These are phyloP conservation scores for Cyphomyrus discorhynchus DNA, from an alignment of 2,113 vertebrate genomes.

Conservation along the genomic window DNA sequence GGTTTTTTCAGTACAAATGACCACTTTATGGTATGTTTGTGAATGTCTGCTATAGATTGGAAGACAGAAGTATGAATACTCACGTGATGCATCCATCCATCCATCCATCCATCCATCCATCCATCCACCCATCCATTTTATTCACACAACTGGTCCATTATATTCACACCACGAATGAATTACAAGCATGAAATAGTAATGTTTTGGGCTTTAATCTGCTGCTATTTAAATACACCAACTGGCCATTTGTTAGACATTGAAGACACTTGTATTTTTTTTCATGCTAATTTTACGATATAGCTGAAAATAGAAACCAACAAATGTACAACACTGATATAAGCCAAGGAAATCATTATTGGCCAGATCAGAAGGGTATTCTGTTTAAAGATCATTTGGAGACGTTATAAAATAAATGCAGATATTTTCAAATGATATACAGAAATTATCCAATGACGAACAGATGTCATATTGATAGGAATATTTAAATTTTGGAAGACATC, in stretches of 20 bases:
- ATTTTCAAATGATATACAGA: background rate
- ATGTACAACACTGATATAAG: background rate
- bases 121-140: background rate
- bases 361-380: background rate
- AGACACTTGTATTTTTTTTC: background rate
- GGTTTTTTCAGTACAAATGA: background rate
- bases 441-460: background rate
- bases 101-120: background rate
- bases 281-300: background rate
- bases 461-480: background rate
- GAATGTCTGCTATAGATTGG: background rate
- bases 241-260: background rate
- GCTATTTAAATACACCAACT: background rate
- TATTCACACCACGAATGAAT: background rate
- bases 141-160: background rate
- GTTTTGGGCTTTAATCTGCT: background rate
- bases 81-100: background rate
- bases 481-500: background rate
- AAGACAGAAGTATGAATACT: background rate
- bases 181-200: background rate
- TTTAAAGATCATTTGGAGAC: background rate
- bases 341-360: background rate
- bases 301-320: background rate
- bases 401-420: background rate
- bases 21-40: background rate